phyloP scores from a whole-genome alignment of 53 echinoderm and acorn worm species.

The Holothuria scabra region DNA sequence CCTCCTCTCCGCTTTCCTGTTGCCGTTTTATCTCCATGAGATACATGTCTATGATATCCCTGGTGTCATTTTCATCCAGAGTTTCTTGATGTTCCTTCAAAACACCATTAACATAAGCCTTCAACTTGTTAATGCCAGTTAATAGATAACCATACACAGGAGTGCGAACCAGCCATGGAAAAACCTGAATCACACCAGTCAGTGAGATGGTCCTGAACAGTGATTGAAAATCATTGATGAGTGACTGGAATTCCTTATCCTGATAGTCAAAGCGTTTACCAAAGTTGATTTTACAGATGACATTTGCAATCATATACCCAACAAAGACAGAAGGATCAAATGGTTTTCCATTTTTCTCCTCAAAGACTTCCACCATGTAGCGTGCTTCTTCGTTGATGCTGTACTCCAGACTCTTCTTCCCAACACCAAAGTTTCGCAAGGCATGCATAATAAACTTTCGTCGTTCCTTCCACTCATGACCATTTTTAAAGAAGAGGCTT shows the following conservation, averaged over 20 bases:
- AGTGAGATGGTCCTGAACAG: slow-evolving; percentile 49
- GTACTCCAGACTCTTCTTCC: slow-evolving; percentile 74
- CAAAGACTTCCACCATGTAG: slow-evolving; percentile 47
- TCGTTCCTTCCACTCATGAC: slow-evolving; percentile 74
- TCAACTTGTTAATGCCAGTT: slow-evolving; percentile 19
- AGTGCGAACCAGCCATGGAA: slow-evolving; percentile 64
- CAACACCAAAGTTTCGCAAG: slow-evolving; percentile 85
- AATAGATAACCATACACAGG: slow-evolving; percentile 62
- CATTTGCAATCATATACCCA: slow-evolving; percentile 66
- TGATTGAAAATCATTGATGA: slow-evolving; percentile 35
- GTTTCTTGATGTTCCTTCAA: slow-evolving; percentile 68
- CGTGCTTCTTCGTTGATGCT: slow-evolving; percentile 83
- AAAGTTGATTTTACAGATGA: slow-evolving; percentile 80
- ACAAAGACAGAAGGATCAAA: slow-evolving; percentile 58
- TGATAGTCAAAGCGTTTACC: slow-evolving; percentile 64
- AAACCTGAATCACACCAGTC: slow-evolving; percentile 48
- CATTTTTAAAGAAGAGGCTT: slow-evolving; percentile 74
- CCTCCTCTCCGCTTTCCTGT: slow-evolving; percentile 54
- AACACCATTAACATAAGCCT: slow-evolving; percentile 21
- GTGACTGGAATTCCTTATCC: slow-evolving; percentile 44
- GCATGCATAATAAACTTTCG: slow-evolving; percentile 83
- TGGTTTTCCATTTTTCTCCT: slow-evolving; percentile 38
- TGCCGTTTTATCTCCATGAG: slow-evolving; percentile 65
- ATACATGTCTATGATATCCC: slow-evolving; percentile 82
- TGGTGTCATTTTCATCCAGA: slow-evolving; percentile 61